Base-by-base conservation (phyloP, 2,797 vertebrate species). In the Alfaro cultratus region DNA sequence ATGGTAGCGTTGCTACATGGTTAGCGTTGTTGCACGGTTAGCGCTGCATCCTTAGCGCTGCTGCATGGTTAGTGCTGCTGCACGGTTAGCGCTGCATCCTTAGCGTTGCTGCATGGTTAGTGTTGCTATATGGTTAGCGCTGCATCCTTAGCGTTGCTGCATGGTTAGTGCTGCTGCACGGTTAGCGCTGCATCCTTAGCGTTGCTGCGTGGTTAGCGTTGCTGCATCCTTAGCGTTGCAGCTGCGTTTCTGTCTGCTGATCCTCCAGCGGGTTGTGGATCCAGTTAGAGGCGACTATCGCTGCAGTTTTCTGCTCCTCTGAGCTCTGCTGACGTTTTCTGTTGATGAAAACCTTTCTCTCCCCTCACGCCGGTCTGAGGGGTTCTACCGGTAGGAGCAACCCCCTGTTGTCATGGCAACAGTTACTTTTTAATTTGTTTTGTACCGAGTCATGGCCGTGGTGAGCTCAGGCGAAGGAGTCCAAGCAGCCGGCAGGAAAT, bases 321-420 rank as follows among this genome's bases (percentile, higher is more conserved):
- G 5, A 47, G 36, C 7, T 67, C 73, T 39, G 74, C 74, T 67
- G 53, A 51, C 13, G 13, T 31, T 23, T 62, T 41, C 12, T 41
- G 41, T 62, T 8, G 6, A 75, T 51, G 73, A 77, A 75, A 74
- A 55, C n/a, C 41, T 7, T 46, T 47, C 67, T 49, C 47, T 49
- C 47, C 5, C 47, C 16, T 21, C 0, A 5, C 78, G 43, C 55
- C 51, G 46, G 43, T 53, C 16, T 2, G 31, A n/a, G 34, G 12
- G 46, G 49, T 51, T 1, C 23, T 3, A 53, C 6, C 21, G 21
- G 1, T 0, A 23, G 49, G 18, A 64, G 29, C 4, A 62, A 16
- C 60, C 60, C 60, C 31, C 60, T 80, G 93, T 95, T 87, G 93
- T 93, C 92, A 93, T 93, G 88, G 92, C 79, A 93, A 94, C 93